phyloP scores from a whole-genome alignment of 2,797 vertebrate genomes.

The Hozukius guyotensis region DNA sequence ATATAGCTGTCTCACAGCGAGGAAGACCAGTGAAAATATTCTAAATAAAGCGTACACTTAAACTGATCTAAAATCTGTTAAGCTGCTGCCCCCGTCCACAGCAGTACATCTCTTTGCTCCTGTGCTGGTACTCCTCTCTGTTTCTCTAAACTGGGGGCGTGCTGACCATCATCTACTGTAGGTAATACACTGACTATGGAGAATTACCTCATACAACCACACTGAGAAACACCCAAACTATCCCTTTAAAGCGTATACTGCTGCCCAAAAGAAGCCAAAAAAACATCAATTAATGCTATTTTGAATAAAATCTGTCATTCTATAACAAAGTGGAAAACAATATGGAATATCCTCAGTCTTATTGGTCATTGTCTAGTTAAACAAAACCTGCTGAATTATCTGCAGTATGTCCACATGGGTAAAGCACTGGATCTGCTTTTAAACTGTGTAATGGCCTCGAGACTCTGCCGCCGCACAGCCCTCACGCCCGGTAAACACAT shows the following conservation, averaged over 20 bases:
- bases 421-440: not conserved
- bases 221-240: no score
- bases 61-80: no score
- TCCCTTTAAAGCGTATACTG: not conserved
- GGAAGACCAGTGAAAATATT: no score
- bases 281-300: not conserved
- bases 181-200: no score
- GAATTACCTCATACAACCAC: no score
- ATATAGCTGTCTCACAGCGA: no score
- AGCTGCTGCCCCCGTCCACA: no score
- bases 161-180: no score
- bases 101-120: no score
- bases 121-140: no score
- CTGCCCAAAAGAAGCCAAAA: not conserved
- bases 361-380: not conserved
- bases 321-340: not conserved
- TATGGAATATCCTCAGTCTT: not conserved
- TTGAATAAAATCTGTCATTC: not conserved
- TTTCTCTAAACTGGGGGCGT: no score
- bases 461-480: not conserved
- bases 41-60: no score
- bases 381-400: not conserved
- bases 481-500: constrained; percentile 3
- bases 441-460: not conserved
- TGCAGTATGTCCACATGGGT: not conserved